phyloP scores from a whole-genome alignment of 2,797 vertebrate species.

The Sphaeramia orbicularis region DNA sequence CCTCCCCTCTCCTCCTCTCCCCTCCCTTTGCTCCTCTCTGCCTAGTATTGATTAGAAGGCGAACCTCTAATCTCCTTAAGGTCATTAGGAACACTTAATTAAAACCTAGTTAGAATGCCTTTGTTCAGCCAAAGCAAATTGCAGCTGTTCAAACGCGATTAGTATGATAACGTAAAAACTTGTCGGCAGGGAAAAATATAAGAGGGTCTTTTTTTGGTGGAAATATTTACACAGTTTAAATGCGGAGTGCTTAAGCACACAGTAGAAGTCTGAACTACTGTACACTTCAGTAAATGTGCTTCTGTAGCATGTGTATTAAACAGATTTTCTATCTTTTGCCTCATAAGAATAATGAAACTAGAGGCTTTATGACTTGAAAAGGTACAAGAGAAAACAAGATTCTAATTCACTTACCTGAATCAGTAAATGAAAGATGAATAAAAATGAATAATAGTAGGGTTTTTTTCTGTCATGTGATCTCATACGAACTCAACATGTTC shows the following conservation, averaged over 20 bases:
- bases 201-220: conserved; percentile 59
- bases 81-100: conserved; percentile 99
- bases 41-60: conserved; percentile 96
- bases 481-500: no score
- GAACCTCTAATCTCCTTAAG: conserved; percentile 96
- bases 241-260: conserved; percentile 65
- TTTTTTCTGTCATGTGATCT: no score
- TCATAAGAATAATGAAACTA: conserved; percentile 34
- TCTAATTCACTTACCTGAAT: background rate
- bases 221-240: conserved; percentile 82
- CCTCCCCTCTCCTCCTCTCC: conserved; percentile 69
- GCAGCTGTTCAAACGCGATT: conserved; percentile 95
- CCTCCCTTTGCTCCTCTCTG: conserved; percentile 82
- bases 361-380: conserved; percentile 26
- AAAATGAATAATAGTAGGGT: no score
- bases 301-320: conserved; percentile 24
- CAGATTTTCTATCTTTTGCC: conserved; percentile 42
- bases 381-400: background rate
- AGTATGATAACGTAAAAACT: conserved; percentile 88
- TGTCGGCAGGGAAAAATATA: conserved; percentile 78
- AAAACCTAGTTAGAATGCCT: conserved; percentile 96
- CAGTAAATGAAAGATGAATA: no score
- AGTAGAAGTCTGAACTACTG: conserved; percentile 49
- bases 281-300: conserved; percentile 35
- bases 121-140: conserved; percentile 94